Base-by-base conservation (phyloP, 2,113 vertebrate genomes). In the Rhineura floridana region DNA sequence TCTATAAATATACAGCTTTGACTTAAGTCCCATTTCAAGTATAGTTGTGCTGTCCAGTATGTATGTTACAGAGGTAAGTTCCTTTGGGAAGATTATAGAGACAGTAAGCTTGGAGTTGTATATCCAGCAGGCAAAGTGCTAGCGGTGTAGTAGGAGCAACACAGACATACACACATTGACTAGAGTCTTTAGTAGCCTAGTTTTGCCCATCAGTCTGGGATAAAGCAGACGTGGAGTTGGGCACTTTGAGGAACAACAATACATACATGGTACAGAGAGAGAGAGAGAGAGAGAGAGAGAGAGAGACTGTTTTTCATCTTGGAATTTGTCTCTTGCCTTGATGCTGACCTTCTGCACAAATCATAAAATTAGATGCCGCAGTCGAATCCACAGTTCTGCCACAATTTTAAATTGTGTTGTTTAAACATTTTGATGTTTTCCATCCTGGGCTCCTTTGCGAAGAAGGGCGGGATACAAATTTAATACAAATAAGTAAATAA, bases 21-120 rank as follows among this genome's bases (percentile, higher is more conserved):
- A 95, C 90, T 91, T 87, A 94, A 95, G 89, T 95, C 92, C 93
- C 90, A 80, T 96, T 96, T 96, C 95, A 96, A 96, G 94, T 96
- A 96, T 95, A 94, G 91, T 94, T 90, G 87, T 0, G 69, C 90
- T 95, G 93, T 95, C 91, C 93, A 85, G 82, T 72, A 39, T 72
- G 70, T 93, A 73, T 93, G 92, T 91, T 93, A 39, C 89, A 92
- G 91, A 91, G 94, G 91, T 77, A 94, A 82, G 77, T 93, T 94
- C 94, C 87, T 92, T 92, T 92, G 93, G 94, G 95, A 93, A 93
- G 93, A 94, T 55, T 83, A 88, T 83, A 77, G 11, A 82, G 80
- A 75, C n/a, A 93, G 86, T 65, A 0, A 82, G 48, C 59, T 87
- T 87, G 92, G 84, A 89, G 52, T 81, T 88, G 90, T 91, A 89